Conservation (phyloP, 2,797 vertebrate genomes). For the Eulemur mongoz region DNA sequence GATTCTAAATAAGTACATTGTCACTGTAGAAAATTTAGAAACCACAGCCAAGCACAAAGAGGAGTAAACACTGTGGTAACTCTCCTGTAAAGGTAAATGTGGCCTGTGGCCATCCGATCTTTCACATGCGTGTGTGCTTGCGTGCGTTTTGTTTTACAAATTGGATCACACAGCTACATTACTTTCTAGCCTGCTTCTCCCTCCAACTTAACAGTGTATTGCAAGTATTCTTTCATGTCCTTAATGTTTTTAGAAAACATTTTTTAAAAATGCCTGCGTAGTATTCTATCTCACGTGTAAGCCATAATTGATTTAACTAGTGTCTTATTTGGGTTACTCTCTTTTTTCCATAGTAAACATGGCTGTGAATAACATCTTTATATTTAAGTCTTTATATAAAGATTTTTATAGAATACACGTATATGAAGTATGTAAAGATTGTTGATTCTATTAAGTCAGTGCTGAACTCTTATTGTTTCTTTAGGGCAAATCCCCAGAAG, state of each 20-base stretch:
- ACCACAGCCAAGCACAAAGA: background rate
- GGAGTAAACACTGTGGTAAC: background rate
- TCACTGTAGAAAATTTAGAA: background rate
- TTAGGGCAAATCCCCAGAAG: background rate
- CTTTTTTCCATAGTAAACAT: background rate
- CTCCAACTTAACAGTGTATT: background rate
- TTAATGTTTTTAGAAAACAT: background rate
- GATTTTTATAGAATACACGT: background rate
- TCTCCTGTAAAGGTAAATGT: background rate
- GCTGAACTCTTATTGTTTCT: background rate
- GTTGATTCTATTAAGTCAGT: background rate
- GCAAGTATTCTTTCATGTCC: background rate
- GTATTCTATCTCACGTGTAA: background rate
- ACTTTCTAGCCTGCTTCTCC: background rate
- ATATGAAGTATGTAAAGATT: background rate
- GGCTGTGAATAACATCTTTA: background rate
- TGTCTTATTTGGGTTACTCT: background rate
- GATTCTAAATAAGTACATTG: background rate
- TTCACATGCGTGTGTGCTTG: fast-evolving
- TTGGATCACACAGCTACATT: background rate
- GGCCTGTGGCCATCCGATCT: background rate
- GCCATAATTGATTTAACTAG: background rate
- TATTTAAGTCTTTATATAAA: background rate
- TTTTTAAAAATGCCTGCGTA: background rate
- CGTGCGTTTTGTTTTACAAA: background rate